A percentile compares a stretch with the other conserved stretches of the same genome.
Evolutionary conservation across 2,113 vertebrate genomes (phyloP).

Genomic region (Grantiella picta): DNA sequence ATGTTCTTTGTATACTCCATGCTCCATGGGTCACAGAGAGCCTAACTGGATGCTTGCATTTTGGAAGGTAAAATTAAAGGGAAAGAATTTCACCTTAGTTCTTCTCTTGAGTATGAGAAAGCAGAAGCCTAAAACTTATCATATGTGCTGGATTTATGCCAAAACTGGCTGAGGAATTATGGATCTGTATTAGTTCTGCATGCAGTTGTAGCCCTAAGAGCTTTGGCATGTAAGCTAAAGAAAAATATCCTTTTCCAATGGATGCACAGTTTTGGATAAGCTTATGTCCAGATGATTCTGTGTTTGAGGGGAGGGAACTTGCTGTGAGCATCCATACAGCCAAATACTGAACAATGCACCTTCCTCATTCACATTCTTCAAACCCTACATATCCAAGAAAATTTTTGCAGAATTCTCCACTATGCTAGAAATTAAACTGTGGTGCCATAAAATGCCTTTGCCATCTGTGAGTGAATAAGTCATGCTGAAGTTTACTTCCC

Average conservation of each 20-base stretch:
- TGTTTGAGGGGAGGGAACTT: neutral
- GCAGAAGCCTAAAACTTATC: neutral
- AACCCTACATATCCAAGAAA: neutral
- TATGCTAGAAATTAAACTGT: neutral
- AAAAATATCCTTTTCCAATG: neutral
- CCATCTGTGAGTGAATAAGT: slow-evolving; percentile 40
- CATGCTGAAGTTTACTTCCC: slow-evolving; percentile 28
- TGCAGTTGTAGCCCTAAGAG: neutral
- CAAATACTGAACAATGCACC: neutral
- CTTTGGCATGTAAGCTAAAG: neutral
- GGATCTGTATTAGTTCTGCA: neutral
- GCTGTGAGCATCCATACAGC: neutral
- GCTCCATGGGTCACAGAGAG: neutral
- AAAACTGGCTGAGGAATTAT: neutral
- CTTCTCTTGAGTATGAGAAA: neutral
- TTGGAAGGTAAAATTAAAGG: neutral
- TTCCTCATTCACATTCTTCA: neutral
- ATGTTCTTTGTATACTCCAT: neutral
- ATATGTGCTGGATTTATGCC: neutral
- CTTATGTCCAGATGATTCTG: neutral
- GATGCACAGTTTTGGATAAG: neutral
- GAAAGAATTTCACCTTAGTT: neutral
- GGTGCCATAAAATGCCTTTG: slow-evolving; percentile 25
- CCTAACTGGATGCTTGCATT: neutral
- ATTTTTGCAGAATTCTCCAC: neutral